Evolutionary conservation across 2,797 vertebrate genomes (phyloP).

Genomic region (Sebastes oblongus): DNA sequence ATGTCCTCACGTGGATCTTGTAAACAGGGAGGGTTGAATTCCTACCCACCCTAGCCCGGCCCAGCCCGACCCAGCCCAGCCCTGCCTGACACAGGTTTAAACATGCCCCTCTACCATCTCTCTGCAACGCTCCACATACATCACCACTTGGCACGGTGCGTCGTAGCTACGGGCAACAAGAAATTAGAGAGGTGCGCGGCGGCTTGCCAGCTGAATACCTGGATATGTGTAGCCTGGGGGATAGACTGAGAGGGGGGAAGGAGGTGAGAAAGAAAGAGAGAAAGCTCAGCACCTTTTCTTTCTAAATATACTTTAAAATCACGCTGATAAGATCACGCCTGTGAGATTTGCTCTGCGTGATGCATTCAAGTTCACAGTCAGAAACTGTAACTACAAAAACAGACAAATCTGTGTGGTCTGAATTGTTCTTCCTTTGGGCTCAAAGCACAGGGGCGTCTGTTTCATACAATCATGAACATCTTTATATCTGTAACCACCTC

Average conservation of each 20-base stretch:
- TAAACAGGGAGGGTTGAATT: conserved; percentile 9
- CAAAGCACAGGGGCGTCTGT: not conserved
- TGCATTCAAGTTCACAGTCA: not conserved
- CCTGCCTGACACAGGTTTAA: conserved; percentile 31
- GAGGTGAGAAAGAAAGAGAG: not conserved
- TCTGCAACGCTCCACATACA: conserved; percentile 35
- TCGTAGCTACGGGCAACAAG: conserved; percentile 50
- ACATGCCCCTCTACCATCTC: conserved; percentile 28
- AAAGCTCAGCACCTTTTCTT: not conserved
- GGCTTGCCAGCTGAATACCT: conserved; percentile 51
- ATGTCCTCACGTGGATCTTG: not conserved
- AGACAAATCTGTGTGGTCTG: not conserved
- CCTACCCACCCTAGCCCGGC: not conserved
- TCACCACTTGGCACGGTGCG: conserved; percentile 41
- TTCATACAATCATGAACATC: not conserved
- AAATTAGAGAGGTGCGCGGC: conserved; percentile 53
- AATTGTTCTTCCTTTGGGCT: not conserved
- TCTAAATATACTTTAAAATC: not conserved
- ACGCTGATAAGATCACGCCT: not conserved
- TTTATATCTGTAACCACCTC: not conserved
- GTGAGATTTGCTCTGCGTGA: not conserved
- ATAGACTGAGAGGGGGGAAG: not conserved
- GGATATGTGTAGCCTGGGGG: not conserved
- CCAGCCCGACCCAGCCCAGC: not conserved
- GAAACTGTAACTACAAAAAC: not conserved